Percentiles rank a stretch among this genome's conserved stretches.
These are phyloP conservation scores for Scaptomyza polygonia DNA, from an alignment of 2,888 invertebrate genomes.

Conservation along the genomic window DNA sequence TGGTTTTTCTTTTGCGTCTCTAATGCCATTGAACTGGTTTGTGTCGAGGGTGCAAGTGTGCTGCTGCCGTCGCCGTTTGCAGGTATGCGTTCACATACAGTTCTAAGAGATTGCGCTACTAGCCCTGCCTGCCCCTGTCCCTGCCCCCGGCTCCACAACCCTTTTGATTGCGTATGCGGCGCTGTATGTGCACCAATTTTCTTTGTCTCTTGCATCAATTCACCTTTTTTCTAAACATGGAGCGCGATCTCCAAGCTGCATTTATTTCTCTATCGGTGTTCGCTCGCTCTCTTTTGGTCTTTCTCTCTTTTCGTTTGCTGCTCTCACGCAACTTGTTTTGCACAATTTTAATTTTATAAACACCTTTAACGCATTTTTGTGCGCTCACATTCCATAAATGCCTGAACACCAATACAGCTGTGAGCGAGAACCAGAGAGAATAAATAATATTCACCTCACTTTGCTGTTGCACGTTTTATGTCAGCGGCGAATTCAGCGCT, in stretches of 20 bases:
- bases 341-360: slow-evolving; percentile 80
- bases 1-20: slow-evolving; percentile 63
- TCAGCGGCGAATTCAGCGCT: slow-evolving; percentile 53
- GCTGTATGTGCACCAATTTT: slow-evolving; percentile 68
- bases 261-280: slow-evolving; percentile 6
- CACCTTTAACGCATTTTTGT: slow-evolving; percentile 80
- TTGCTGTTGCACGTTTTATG: slow-evolving; percentile 40
- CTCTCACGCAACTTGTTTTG: slow-evolving; percentile 74
- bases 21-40: slow-evolving; percentile 76
- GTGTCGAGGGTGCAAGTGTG: slow-evolving; percentile 70
- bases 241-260: slow-evolving; percentile 23
- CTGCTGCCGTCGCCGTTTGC: slow-evolving; percentile 37
- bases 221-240: slow-evolving; percentile 74
- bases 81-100: slow-evolving; percentile 52
- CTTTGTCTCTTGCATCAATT: slow-evolving; percentile 75
- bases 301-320: slow-evolving; percentile 2
- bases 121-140: too few relatives aligned
- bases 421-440: slow-evolving; percentile 14
- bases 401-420: slow-evolving; percentile 44
- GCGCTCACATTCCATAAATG: slow-evolving; percentile 79
- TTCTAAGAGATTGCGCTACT: slow-evolving; percentile 3
- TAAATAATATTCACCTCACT: slow-evolving; percentile 65
- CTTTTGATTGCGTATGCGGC: slow-evolving; percentile 39
- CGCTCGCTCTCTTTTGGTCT: neutral
- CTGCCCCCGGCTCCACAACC: neutral